These are phyloP conservation scores for Oceanodroma leucorhoa DNA, from an alignment of 2,797 vertebrate species.

Conservation along the genomic window DNA sequence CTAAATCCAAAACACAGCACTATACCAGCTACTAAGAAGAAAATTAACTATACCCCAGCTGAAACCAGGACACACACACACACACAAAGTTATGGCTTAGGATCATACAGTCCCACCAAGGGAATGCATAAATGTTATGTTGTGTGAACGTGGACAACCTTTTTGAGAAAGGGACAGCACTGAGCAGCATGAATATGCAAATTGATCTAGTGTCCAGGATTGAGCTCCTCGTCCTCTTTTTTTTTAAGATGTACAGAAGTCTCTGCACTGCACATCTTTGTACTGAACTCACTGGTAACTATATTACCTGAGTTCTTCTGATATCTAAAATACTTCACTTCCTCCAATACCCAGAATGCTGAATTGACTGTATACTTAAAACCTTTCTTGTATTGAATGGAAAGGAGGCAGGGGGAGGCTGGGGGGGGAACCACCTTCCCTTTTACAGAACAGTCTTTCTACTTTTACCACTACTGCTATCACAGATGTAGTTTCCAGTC, in stretches of 20 bases:
- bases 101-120: background rate
- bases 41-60: no score
- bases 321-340: background rate
- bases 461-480: background rate
- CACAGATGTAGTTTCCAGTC: background rate
- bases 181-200: rapidly evolving
- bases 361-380: background rate
- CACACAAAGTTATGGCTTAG: background rate
- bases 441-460: background rate
- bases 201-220: background rate
- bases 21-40: no score
- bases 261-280: background rate
- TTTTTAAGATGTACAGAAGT: no score
- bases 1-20: no score
- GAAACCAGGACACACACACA: background rate
- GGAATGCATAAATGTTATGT: background rate
- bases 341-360: background rate
- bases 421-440: background rate
- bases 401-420: background rate
- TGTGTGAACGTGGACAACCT: background rate
- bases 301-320: background rate
- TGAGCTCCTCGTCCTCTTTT: rapidly evolving
- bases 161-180: background rate
- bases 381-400: background rate
- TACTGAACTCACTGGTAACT: background rate